These are phyloP conservation scores for Philonicus albiceps DNA, from an alignment of 2,888 invertebrate species.

Conservation along the genomic window DNA sequence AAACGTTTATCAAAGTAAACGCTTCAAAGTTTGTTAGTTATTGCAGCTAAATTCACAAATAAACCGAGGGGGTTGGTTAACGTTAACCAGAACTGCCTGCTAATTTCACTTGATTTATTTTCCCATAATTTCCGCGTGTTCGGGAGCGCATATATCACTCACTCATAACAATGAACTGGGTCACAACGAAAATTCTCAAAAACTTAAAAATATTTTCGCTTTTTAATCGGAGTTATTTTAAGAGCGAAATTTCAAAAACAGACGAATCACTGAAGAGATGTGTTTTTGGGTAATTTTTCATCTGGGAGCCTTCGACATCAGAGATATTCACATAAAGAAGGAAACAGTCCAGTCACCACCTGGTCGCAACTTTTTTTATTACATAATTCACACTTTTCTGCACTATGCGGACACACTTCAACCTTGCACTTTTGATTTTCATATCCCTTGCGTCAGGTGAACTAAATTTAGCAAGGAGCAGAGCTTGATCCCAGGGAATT, in stretches of 20 bases:
- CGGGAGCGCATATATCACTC: conserved; percentile 1
- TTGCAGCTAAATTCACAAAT: background rate
- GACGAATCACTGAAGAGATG: background rate
- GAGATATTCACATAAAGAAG: background rate
- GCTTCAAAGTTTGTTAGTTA: background rate
- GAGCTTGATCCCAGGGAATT: conserved; percentile 11
- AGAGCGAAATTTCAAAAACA: conserved; percentile 11
- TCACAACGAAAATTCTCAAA: background rate
- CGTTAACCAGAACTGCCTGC: background rate
- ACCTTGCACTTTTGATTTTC: conserved; percentile 35
- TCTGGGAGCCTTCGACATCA: background rate
- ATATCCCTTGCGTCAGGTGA: conserved; percentile 25
- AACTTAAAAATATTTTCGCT: conserved; percentile 30
- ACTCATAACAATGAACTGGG: conserved; percentile 10
- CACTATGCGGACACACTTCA: background rate
- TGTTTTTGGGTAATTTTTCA: background rate
- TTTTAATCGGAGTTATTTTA: conserved; percentile 18
- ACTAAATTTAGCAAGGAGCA: conserved; percentile 24
- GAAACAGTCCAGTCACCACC: background rate
- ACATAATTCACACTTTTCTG: conserved; percentile 29
- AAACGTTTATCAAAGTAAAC: background rate
- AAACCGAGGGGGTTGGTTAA: background rate
- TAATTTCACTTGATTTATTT: conserved; percentile 6
- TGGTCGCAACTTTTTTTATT: background rate
- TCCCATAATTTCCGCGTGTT: background rate